phyloP scores from a whole-genome alignment of 2,888 invertebrate genomes.

The Rhingia campestris region DNA sequence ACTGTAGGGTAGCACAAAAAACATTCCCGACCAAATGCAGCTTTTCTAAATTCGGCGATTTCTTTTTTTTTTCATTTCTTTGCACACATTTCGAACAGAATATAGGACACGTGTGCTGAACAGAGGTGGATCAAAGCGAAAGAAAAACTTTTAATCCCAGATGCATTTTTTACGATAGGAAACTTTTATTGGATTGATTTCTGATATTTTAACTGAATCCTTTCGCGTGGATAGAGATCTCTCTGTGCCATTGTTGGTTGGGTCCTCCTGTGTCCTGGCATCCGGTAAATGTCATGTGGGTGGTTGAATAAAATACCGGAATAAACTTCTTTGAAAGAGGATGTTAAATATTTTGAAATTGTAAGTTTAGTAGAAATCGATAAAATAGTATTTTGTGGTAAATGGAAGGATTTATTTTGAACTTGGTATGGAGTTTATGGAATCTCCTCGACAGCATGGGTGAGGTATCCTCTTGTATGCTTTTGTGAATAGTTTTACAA shows the following conservation, averaged over 20 bases:
- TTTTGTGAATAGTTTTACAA: too few species aligned
- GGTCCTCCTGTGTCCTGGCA: not conserved
- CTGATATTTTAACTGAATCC: slow-evolving; percentile 32
- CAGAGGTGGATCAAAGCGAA: slow-evolving; percentile 34
- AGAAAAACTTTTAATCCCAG: slow-evolving; percentile 30
- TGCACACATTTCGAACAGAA: not conserved
- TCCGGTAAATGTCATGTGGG: not conserved
- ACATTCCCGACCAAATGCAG: not conserved
- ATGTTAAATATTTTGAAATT: slow-evolving; percentile 15
- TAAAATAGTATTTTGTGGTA: not conserved
- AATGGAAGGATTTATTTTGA: too few species aligned
- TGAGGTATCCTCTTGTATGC: too few species aligned
- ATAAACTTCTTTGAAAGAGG: not conserved
- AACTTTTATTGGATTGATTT: slow-evolving; percentile 48
- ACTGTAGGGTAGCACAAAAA: too few species aligned
- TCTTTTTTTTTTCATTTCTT: slow-evolving; percentile 20
- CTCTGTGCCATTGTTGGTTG: not conserved
- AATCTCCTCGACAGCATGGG: too few species aligned
- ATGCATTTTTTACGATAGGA: slow-evolving; percentile 34
- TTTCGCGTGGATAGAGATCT: slow-evolving; percentile 5
- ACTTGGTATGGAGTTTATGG: too few species aligned
- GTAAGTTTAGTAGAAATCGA: slow-evolving; percentile 13
- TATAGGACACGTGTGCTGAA: slow-evolving; percentile 15
- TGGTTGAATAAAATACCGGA: slow-evolving; percentile 4
- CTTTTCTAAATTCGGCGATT: not conserved